Base-by-base conservation (phyloP, 2,888 invertebrate genomes). In the Temnothorax rugatulus region DNA sequence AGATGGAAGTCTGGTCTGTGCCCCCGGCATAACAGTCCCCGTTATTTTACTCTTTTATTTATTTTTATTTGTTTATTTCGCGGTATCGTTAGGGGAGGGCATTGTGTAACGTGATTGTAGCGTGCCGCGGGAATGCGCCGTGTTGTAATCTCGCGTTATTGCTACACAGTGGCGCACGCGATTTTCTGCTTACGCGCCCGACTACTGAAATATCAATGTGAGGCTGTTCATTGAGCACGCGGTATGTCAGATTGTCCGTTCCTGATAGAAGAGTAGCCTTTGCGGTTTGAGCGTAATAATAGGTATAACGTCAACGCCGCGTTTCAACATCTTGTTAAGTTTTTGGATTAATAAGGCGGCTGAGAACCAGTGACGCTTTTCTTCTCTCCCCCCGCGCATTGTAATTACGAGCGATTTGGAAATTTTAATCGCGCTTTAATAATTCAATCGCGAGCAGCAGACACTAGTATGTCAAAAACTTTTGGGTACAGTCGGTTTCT, bases 121-220 rank as follows among this genome's bases (percentile, higher is more conserved):
- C 59, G 21, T 79, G 47, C 21, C 18, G 52, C 18, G 44, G 29
- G 44, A 71, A 57, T 21, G 59, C 13, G 69, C 59, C 57, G 59
- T 71, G 79, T 79, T 57, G 79, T 59, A 79, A 79, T 71, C 69
- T 44, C 69, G 57, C n/a, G 54, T 54, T 61, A n/a, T 47, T 59
- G 47, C n/a, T 59, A 63, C 68, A 52, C 68, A 52, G 63, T 66
- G 50, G 66, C 34, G 75, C 69, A 66, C 66, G 63, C 77, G 82
- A 86, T 81, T 85, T 84, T 85, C 82, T 83, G 87, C 88, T 79
- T 73, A 38, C 59, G 81, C 84, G 59, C 21, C 18, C 82, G 84
- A 81, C 85, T 82, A 76, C 89, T 88, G 85, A 86, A 90, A 89
- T 88, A 87, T 90, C 88, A 90, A 89, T 84, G 89, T 85, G 54